Conservation (phyloP, 1,140 invertebrate genomes). For the Cotesia vestalis region DNA sequence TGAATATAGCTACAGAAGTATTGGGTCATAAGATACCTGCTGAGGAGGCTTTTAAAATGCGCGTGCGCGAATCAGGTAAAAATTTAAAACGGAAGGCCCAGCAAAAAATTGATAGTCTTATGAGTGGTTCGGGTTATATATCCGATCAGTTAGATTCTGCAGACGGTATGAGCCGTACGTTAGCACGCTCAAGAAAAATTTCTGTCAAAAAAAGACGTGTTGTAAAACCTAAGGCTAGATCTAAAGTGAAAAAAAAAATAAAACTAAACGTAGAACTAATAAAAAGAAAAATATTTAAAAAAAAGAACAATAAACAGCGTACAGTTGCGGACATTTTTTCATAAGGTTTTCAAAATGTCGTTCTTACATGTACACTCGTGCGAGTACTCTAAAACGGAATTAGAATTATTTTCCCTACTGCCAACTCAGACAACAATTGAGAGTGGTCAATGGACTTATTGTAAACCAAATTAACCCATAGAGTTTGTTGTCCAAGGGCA, state of each 20-base stretch:
- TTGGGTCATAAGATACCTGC: slow-evolving; percentile 8
- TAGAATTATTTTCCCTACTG: slow-evolving; percentile 61
- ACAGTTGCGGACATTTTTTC: slow-evolving; percentile 4
- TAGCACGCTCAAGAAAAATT: no score
- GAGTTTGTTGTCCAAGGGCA: slow-evolving; percentile 57
- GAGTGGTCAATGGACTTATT: slow-evolving; percentile 51
- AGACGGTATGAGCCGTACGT: background rate
- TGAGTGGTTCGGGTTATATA: background rate
- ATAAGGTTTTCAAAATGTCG: slow-evolving; percentile 24
- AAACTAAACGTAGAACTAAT: background rate
- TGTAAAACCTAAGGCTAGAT: background rate
- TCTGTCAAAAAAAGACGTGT: background rate
- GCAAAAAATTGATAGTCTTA: slow-evolving; percentile 22
- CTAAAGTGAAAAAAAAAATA: background rate
- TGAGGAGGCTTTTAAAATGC: slow-evolving; percentile 33
- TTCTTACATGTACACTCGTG: slow-evolving; percentile 43
- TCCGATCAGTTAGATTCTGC: background rate
- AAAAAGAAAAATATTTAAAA: slow-evolving; percentile 1
- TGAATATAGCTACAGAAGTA: slow-evolving; percentile 30
- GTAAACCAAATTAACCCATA: slow-evolving; percentile 59
- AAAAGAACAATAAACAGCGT: slow-evolving; percentile 1
- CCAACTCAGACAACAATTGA: slow-evolving; percentile 60
- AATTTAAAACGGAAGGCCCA: slow-evolving; percentile 43
- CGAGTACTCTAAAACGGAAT: slow-evolving; percentile 51
- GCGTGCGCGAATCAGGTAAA: slow-evolving; percentile 32